These are phyloP conservation scores for Folsomia candida DNA, from an alignment of 2,888 invertebrate species.

Conservation along the genomic window DNA sequence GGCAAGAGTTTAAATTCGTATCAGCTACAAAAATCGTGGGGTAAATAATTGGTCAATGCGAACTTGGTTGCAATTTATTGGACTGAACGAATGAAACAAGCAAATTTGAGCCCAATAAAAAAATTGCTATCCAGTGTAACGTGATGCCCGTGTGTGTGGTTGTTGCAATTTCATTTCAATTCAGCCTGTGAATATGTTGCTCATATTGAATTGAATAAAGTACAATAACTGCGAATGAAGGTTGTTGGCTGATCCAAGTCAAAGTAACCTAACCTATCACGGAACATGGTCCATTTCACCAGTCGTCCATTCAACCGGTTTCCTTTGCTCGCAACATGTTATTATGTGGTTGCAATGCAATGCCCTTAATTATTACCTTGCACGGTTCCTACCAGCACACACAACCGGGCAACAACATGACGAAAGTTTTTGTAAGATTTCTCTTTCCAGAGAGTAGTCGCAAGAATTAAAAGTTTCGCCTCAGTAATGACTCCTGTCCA, in stretches of 20 bases:
- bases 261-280: not conserved
- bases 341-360: constrained; percentile 8
- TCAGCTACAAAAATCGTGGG: too few species aligned
- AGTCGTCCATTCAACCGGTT: constrained; percentile 2
- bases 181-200: too few species aligned
- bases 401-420: not conserved
- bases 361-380: constrained; percentile 1
- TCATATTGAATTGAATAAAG: not conserved
- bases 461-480: too few species aligned
- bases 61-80: not conserved
- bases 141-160: too few species aligned
- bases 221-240: not conserved
- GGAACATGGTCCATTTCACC: constrained; percentile 3
- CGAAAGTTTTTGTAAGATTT: too few species aligned
- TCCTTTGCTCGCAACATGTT: not conserved
- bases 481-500: too few species aligned
- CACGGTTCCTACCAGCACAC: not conserved
- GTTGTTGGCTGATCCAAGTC: not conserved
- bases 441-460: too few species aligned
- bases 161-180: constrained; percentile 3
- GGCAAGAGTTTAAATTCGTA: too few species aligned
- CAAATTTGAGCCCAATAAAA: too few species aligned
- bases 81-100: not conserved
- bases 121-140: too few species aligned
- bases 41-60: not conserved